phyloP scores from a whole-genome alignment of 2,797 vertebrate genomes.

The Scyliorhinus canicula region DNA sequence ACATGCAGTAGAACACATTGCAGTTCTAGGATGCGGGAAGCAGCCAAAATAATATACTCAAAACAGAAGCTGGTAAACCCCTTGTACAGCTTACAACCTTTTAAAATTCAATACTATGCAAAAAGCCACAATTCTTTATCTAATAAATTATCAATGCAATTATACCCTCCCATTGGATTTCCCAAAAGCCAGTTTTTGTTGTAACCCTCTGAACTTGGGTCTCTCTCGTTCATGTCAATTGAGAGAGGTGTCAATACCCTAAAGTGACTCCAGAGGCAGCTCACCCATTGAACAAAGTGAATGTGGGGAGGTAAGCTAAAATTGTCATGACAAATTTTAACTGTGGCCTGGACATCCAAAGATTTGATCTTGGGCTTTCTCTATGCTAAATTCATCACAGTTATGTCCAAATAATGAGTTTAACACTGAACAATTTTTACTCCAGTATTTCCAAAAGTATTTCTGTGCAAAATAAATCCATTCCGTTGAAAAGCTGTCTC shows the following conservation, averaged over 20 bases:
- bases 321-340: not conserved
- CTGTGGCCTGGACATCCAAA: not conserved
- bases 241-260: not conserved
- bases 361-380: not conserved
- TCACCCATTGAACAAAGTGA: not conserved
- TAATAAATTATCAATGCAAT: not conserved
- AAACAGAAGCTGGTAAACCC: not conserved
- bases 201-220: not conserved
- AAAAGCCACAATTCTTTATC: not conserved
- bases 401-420: not conserved
- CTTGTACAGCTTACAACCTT: not conserved
- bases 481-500: not conserved
- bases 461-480: not conserved
- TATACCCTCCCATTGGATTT: not conserved
- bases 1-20: not conserved
- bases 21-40: not conserved
- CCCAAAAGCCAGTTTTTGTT: not conserved
- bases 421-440: not conserved
- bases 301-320: not conserved
- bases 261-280: not conserved
- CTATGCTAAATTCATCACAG: not conserved
- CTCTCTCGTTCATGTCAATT: not conserved
- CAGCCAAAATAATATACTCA: constrained; percentile 1
- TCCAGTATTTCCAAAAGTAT: not conserved
- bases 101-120: not conserved